phyloP scores from a whole-genome alignment of 2,888 invertebrate species.

The Sturmia bella region DNA sequence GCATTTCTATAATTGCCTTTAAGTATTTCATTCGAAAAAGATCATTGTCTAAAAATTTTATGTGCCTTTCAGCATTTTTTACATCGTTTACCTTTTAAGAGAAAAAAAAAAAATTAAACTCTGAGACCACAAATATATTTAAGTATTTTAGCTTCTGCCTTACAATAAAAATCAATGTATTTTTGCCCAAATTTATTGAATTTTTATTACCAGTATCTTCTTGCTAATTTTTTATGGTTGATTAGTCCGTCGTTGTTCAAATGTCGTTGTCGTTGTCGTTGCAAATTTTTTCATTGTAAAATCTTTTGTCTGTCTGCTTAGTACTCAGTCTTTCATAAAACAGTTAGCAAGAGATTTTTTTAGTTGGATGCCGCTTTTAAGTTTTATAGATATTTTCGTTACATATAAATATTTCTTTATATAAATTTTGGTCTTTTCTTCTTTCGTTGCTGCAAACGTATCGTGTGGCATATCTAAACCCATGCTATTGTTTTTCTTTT shows the following conservation, averaged over 20 bases:
- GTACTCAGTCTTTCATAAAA: constrained; percentile 3
- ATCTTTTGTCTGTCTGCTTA: background rate
- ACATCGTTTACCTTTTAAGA: too few species aligned
- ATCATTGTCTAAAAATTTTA: background rate
- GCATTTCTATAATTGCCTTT: too few species aligned
- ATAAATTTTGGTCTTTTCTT: background rate
- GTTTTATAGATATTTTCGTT: constrained; percentile 15
- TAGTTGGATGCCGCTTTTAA: constrained; percentile 40
- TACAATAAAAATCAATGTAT: constrained; percentile 32
- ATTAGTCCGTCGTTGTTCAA: constrained; percentile 34
- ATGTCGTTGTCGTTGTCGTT: background rate
- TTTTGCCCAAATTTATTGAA: constrained; percentile 38
- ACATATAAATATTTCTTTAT: constrained; percentile 7
- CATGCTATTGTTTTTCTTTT: constrained; percentile 56
- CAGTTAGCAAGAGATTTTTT: background rate
- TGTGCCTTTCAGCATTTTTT: background rate
- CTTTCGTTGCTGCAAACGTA: constrained; percentile 28
- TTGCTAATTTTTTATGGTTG: constrained; percentile 55
- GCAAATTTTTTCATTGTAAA: background rate
- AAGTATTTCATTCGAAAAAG: too few species aligned
- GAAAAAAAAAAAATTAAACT: background rate
- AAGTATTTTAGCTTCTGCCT: background rate
- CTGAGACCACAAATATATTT: constrained; percentile 1
- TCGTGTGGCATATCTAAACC: constrained; percentile 68
- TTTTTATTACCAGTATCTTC: constrained; percentile 47